phyloP scores from a whole-genome alignment of 2,113 vertebrate species.

The Xyliphius kryptos region DNA sequence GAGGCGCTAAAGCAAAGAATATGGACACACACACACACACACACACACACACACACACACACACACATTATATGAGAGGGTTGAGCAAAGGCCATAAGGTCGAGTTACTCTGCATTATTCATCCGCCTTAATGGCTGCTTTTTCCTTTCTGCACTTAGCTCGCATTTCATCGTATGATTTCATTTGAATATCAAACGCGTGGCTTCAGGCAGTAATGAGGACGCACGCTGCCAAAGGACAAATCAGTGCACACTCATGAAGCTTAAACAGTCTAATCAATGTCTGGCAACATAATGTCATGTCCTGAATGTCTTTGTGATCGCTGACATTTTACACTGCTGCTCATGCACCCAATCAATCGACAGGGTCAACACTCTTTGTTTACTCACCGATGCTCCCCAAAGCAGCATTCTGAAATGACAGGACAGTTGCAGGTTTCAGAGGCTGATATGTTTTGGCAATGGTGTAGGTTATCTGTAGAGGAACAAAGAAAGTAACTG shows the following conservation, averaged over 20 bases:
- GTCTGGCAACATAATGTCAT: neutral
- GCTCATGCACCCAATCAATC: too few species aligned
- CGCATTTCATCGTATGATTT: conserved; percentile 43
- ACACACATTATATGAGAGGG: conserved; percentile 47
- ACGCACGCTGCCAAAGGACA: neutral
- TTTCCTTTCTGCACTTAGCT: conserved; percentile 36
- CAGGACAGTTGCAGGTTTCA: conserved; percentile 60
- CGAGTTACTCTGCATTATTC: conserved; percentile 55
- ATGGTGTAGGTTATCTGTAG: conserved; percentile 71
- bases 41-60: conserved; percentile 6
- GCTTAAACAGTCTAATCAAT: neutral
- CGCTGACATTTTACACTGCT: too few species aligned
- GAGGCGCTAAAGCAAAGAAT: conserved; percentile 1
- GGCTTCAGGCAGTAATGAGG: neutral
- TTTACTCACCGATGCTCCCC: conserved; percentile 65
- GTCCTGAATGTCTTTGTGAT: neutral
- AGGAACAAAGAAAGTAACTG: conserved; percentile 11
- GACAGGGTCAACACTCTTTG: too few species aligned
- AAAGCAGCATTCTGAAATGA: conserved; percentile 72
- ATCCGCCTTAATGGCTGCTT: conserved; percentile 43
- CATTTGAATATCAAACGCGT: conserved; percentile 21
- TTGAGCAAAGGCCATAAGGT: conserved; percentile 46
- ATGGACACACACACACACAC: neutral
- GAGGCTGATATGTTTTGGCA: conserved; percentile 72
- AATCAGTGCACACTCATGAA: neutral